phyloP scores from a whole-genome alignment of 1,140 invertebrate genomes.

The Ostrea denselamellosa region DNA sequence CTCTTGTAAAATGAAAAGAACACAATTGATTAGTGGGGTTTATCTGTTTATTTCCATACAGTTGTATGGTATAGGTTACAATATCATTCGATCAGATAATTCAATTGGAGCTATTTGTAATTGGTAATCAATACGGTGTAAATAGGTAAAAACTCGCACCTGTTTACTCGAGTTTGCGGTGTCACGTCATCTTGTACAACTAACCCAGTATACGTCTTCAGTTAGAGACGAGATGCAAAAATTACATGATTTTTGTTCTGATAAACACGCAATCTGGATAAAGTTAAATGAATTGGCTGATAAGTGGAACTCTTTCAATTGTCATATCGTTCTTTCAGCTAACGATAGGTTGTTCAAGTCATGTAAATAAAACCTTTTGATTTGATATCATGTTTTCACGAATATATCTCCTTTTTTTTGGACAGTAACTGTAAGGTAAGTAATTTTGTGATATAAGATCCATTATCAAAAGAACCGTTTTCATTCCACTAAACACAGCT shows the following conservation, averaged over 20 bases:
- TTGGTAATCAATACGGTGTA: conserved; percentile 25
- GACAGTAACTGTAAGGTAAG: conserved; percentile 32
- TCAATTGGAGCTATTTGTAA: conserved; percentile 3
- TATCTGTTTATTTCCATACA: conserved; percentile 34
- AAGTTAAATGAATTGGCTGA: conserved; percentile 31
- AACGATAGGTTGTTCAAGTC: conserved; percentile 25
- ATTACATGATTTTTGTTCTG: conserved; percentile 14
- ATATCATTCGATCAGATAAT: neutral
- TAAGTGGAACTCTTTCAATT: conserved; percentile 32
- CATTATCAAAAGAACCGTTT: conserved; percentile 3
- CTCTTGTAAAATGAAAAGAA: conserved; percentile 22
- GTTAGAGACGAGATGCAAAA: conserved; percentile 31
- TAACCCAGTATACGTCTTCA: conserved; percentile 13
- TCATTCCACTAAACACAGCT: neutral
- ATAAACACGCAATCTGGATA: conserved; percentile 30
- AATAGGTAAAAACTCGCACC: conserved; percentile 34
- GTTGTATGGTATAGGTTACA: neutral
- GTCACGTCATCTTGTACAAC: conserved; percentile 11
- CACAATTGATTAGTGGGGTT: neutral
- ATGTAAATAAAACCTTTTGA: conserved; percentile 40
- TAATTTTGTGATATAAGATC: conserved; percentile 37
- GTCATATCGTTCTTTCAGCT: conserved; percentile 30
- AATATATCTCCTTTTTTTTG: conserved; percentile 12
- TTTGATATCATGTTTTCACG: conserved; percentile 22
- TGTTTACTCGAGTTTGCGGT: conserved; percentile 26